Base-by-base conservation (phyloP, 2,888 invertebrate species). In the Pyralis farinalis region DNA sequence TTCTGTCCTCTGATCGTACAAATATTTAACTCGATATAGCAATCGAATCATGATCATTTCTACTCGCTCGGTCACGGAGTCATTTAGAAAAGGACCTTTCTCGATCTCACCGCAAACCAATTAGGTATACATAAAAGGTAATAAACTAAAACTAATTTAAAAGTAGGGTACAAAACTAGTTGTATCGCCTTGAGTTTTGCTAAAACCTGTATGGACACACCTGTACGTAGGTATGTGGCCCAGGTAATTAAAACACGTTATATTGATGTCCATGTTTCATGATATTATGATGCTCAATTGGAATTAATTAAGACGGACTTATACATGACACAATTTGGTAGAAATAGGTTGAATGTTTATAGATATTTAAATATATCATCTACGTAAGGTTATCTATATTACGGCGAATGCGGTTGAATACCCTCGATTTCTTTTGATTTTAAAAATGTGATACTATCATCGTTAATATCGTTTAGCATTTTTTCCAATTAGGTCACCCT, bases 181-280 rank as follows among this genome's bases (percentile, higher is more conserved):
- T 73, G 62, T 71, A 68, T 71, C 71, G 82, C 77, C 74, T 68
- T 74, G 59, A 79, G 73, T 82, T 83, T 83, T 70, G 81, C 81
- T 75, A 81, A 53, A 79, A 83, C 82, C 74, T 62, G 82, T 81
- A 25, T 67, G 53, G 46, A 69, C 73, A 76, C 84, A 84, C 80
- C 79, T 81, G 78, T 66, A 34, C 53, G 44, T 20, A 45, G 51
- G 55, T 71, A 77, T 81, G 73, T 76, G 57, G 70, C 68, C 72
- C 65, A 69, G 63, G 78, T 62, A 67, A 75, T 79, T 71, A 64
- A 71, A 78, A 78, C 71, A 61, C 53, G 71, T 72, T 77, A 60
- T 62, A 65, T 65, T 60, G 56, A 60, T 46, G 43, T 47, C 51
- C 58, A 58, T 64, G 67, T 65, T 62, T 72, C 64, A 68, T 72